These are phyloP conservation scores for Rhynchonycteris naso DNA, from an alignment of 2,797 vertebrate species.

Conservation along the genomic window DNA sequence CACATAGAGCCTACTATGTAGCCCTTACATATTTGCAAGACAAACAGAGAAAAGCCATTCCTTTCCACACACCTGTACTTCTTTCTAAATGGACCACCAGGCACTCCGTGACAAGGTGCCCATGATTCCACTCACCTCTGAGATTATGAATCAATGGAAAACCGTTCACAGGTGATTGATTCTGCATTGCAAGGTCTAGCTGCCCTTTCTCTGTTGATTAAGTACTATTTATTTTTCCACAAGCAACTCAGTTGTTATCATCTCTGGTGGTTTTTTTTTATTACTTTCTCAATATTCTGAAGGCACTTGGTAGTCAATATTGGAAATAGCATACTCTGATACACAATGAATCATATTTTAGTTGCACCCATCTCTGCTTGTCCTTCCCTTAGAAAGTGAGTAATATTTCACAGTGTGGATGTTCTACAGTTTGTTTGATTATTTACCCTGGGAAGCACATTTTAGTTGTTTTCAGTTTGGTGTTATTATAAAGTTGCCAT, in stretches of 20 bases:
- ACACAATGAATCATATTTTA: background rate
- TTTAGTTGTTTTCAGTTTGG: background rate
- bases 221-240: background rate
- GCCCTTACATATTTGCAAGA: background rate
- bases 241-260: background rate
- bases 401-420: background rate
- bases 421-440: background rate
- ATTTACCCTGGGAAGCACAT: background rate
- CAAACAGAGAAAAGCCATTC: background rate
- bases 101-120: fast-evolving
- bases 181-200: background rate
- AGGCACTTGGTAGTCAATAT: background rate
- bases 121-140: too few species aligned
- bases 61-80: background rate
- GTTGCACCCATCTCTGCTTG: background rate
- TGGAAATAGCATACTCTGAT: background rate
- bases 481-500: background rate
- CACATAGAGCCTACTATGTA: background rate
- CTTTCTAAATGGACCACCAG: background rate
- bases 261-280: background rate
- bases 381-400: background rate
- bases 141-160: background rate
- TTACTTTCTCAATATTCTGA: background rate
- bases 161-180: background rate
- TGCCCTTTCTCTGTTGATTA: background rate